Evolutionary conservation across 2,113 vertebrate genomes (phyloP).

Genomic region (Scophthalmus maximus): DNA sequence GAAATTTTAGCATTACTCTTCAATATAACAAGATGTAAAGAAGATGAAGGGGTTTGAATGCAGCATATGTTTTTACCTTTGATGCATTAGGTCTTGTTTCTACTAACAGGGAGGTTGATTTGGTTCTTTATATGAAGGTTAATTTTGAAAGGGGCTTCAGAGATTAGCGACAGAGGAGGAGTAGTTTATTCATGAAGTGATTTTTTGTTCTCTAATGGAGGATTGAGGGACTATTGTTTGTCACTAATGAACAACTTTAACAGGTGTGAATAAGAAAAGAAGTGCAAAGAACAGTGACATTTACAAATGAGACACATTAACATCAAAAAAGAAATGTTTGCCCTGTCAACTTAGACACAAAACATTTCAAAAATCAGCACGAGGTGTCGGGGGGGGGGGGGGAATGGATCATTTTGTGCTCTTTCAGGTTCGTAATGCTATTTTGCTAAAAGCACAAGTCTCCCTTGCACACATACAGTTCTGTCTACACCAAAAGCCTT

Average conservation of each 20-base stretch:
- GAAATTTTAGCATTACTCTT: too few species aligned
- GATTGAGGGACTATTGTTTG: conserved; percentile 59
- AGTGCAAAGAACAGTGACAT: conserved; percentile 30
- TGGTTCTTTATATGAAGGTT: background rate
- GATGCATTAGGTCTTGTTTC: background rate
- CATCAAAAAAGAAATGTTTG: conserved; percentile 44
- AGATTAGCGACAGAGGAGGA: conserved; percentile 12
- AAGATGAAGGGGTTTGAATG: too few species aligned
- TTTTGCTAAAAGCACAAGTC: conserved; percentile 46
- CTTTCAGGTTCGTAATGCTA: conserved; percentile 18
- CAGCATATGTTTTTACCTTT: background rate
- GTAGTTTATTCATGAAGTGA: conserved; percentile 77
- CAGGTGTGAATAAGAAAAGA: conserved; percentile 72
- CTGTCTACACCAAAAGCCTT: background rate
- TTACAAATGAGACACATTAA: conserved; percentile 59
- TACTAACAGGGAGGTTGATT: background rate
- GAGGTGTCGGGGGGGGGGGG: background rate
- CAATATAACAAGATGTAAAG: too few species aligned
- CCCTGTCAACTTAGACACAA: conserved; percentile 30
- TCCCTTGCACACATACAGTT: conserved; percentile 16
- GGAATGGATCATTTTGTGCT: conserved; percentile 20
- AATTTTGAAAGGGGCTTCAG: conserved; percentile 27
- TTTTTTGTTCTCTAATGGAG: conserved; percentile 57
- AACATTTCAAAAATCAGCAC: conserved; percentile 33
- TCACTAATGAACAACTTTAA: conserved; percentile 70